Percentiles rank a stretch among this genome's conserved stretches.
phyloP scores from a whole-genome alignment of 1,140 invertebrate genomes.

The Palaemon carinicauda region DNA sequence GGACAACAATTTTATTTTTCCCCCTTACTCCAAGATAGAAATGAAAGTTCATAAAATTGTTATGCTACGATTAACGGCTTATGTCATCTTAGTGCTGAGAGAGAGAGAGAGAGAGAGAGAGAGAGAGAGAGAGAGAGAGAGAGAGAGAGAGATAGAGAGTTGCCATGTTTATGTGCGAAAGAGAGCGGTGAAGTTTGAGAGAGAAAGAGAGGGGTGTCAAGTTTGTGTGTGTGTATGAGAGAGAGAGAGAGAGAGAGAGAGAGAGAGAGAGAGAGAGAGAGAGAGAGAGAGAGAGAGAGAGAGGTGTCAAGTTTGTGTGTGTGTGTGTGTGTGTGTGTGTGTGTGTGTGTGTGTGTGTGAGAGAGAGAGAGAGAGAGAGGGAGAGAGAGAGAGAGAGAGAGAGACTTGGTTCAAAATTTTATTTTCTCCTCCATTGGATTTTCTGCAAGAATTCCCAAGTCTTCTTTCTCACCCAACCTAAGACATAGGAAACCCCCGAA shows the following conservation, averaged over 20 bases:
- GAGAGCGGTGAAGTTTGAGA: too few relatives aligned
- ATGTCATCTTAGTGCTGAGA: not conserved
- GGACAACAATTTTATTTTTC: not conserved
- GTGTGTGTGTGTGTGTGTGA: slow-evolving; percentile 17
- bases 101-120: not conserved
- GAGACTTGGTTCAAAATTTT: not conserved
- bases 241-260: too few relatives aligned
- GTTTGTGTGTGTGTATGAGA: too few relatives aligned
- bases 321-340: not conserved
- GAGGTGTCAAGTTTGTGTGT: too few relatives aligned
- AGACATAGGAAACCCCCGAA: too few relatives aligned
- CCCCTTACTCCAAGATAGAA: not conserved
- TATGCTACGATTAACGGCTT: too few relatives aligned
- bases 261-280: slow-evolving; percentile 8
- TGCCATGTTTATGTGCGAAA: too few relatives aligned
- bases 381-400: slow-evolving; percentile 18
- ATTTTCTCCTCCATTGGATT: too few relatives aligned
- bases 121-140: not conserved
- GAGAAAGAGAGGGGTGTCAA: too few relatives aligned
- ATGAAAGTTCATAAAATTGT: not conserved
- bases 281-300: not conserved
- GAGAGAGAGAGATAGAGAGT: too few relatives aligned
- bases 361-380: slow-evolving; percentile 40
- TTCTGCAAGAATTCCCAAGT: too few relatives aligned
- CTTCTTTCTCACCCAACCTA: too few relatives aligned